Percentiles rank a stretch among this genome's conserved stretches.
Evolutionary conservation across 1,140 invertebrate species (phyloP).

Genomic region (Heliconius nattereri): DNA sequence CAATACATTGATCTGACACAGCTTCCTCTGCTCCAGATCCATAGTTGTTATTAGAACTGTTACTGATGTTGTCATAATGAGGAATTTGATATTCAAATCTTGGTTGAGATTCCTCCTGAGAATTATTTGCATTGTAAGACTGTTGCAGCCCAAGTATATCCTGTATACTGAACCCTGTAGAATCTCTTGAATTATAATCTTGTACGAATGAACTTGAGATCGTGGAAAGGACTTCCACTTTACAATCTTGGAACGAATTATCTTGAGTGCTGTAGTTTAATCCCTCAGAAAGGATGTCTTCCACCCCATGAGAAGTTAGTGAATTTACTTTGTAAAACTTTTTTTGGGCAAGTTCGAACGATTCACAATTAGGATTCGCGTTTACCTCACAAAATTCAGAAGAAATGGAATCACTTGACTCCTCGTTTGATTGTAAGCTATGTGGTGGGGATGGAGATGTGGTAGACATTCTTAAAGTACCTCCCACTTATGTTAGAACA

Average conservation of each 20-base stretch:
- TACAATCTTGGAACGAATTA: slow-evolving; percentile 57
- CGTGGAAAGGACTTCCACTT: slow-evolving; percentile 57
- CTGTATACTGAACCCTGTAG: slow-evolving; percentile 77
- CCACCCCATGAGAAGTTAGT: slow-evolving; percentile 71
- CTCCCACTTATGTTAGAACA: slow-evolving; percentile 16
- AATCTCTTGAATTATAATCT: slow-evolving; percentile 78
- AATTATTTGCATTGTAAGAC: slow-evolving; percentile 51
- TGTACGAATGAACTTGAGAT: slow-evolving; percentile 61
- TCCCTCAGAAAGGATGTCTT: slow-evolving; percentile 73
- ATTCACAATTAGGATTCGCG: slow-evolving; percentile 42
- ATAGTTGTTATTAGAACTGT: slow-evolving; percentile 61
- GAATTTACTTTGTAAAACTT: slow-evolving; percentile 48
- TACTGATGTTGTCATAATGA: slow-evolving; percentile 69
- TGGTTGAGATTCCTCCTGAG: slow-evolving; percentile 58
- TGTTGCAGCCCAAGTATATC: slow-evolving; percentile 77
- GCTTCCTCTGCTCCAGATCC: slow-evolving; percentile 57
- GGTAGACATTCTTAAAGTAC: slow-evolving; percentile 55
- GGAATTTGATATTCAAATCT: slow-evolving; percentile 73
- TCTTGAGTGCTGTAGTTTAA: slow-evolving; percentile 52
- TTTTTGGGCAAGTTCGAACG: slow-evolving; percentile 50
- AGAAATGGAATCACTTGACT: slow-evolving; percentile 59
- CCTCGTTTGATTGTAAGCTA: slow-evolving; percentile 60
- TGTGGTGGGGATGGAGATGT: slow-evolving; percentile 55
- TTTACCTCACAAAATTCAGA: slow-evolving; percentile 54
- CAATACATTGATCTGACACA: slow-evolving; percentile 56